phyloP scores from a whole-genome alignment of 2,797 vertebrate genomes.

The Meda fulgida region DNA sequence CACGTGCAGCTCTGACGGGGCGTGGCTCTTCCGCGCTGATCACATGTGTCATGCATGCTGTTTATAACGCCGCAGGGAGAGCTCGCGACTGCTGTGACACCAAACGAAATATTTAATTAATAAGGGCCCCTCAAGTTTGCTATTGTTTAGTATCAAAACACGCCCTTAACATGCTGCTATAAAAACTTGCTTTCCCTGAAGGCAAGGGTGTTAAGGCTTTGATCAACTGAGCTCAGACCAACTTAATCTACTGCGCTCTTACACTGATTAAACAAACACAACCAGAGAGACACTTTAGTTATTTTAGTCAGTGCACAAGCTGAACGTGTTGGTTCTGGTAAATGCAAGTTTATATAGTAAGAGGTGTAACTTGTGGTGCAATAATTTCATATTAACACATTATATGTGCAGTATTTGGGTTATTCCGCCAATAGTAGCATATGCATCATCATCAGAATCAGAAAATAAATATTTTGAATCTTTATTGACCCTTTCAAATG shows the following conservation, averaged over 20 bases:
- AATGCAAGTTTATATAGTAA: neutral
- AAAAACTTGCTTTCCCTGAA: constrained; percentile 33
- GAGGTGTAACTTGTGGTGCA: neutral
- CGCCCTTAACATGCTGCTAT: neutral
- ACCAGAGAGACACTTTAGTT: neutral
- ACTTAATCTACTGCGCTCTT: constrained; percentile 61
- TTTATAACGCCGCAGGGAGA: constrained; percentile 58
- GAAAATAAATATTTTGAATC: neutral
- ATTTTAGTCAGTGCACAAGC: neutral
- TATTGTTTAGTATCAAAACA: constrained; percentile 33
- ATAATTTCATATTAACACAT: neutral
- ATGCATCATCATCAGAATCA: neutral
- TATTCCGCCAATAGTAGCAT: neutral
- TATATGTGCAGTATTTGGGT: neutral
- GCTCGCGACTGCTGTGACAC: neutral
- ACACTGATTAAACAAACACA: neutral
- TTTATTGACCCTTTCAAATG: neutral
- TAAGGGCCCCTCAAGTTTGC: neutral
- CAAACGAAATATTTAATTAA: constrained; percentile 14
- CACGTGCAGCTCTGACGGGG: constrained; percentile 75
- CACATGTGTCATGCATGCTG: constrained; percentile 75
- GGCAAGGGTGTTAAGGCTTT: constrained; percentile 36
- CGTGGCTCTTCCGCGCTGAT: constrained; percentile 63
- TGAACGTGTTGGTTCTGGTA: too few relatives aligned
- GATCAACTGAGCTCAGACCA: constrained; percentile 64